Base-by-base conservation (phyloP, 2,113 vertebrate genomes). In the Rhinoptilus africanus region DNA sequence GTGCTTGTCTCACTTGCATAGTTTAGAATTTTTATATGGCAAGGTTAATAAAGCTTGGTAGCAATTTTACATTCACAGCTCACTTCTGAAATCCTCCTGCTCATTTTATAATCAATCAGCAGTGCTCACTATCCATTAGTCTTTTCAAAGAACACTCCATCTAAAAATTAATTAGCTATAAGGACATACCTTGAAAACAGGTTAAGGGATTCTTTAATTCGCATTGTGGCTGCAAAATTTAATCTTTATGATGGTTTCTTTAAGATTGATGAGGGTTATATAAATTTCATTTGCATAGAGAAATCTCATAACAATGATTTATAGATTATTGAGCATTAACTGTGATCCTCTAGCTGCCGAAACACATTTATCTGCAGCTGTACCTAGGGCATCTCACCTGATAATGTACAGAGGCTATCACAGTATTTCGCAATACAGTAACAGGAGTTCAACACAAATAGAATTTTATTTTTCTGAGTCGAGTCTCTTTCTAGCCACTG, bases 231-330 rank as follows among this genome's bases (percentile, higher is more conserved):
- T 96, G 81, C 59, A 97, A 96, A 95, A 97, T 91, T 79, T 92
- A 93, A 85, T 97, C 95, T 96, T 97, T 89, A 93, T 89, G 62
- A 62, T 60, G 37, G 14, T 96, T 94, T 96, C 96, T 84, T 96
- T 93, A 93, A 90, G 69, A 97, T 97, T 97, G 93, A 97, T 98
- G 97, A 92, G 59, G 78, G 69, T 94, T 94, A 92, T 95, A 98
- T 96, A 97, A 94, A 96, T 97, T 96, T 97, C 89, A 95, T 98
- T 97, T 98, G 88, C 97, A 95, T 97, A 64, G 96, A 94, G 51
- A 94, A 96, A 95, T 96, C 76, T 96, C 75, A 45, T 91, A 96
- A 75, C 59, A 95, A 73, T 96, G 91, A 97, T 97, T 97, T 97
- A 97, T 95, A 96, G 96, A 91, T 98, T 94, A 90, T 47, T 85